Base-by-base conservation (phyloP, 2,888 invertebrate genomes). In the Punctoribates punctum region DNA sequence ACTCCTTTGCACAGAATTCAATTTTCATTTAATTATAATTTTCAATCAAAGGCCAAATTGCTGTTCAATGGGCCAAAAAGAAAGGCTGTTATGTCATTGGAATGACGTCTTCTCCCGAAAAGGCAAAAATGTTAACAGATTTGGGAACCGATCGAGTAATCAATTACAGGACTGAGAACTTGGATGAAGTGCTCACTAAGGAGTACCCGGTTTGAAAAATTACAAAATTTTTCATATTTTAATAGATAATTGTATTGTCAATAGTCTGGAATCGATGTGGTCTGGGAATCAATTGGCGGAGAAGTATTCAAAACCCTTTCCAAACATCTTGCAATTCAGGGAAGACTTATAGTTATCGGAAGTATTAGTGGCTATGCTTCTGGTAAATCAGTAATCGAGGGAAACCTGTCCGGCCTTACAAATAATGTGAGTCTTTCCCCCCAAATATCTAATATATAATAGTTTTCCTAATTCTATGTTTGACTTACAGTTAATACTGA, bases 281-380 rank as follows among this genome's bases (percentile, higher is more conserved):
- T 80, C n/a, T 79, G 79, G 79, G 80, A 80, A 60, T 78, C 79
- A n/a, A 76, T 79, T 20, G 80, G 80, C 0, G 80, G 79, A 13
- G 25, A 77, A 48, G 73, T 77, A 1, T 79, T 78, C 20, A 77
- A 78, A 73, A 75, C 73, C n/a, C 75, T 78, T 20, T 60, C 78
- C n/a, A 76, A 77, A 29, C 76, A 79, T 72, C 78, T 84, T 13
- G 82, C 83, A 4, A 34, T 78, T 11, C 80, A 81, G 57, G 84
- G 84, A n/a, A 79, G 83, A 17, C 79, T 84, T 38, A 80, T 84
- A 20, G 80, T 83, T 11, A 82, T 84, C 75, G 84, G 84, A 8
- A 81, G 80, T 67, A 83, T 84, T 23, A 79, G 82, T 38, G 81
- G 82, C 6, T 84, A 84, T 75, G 81, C 34, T 8, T 34, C 34